Percentiles rank a stretch among this genome's conserved stretches.
These are phyloP conservation scores for Scylla paramamosain DNA, from an alignment of 1,140 invertebrate genomes.

Conservation along the genomic window DNA sequence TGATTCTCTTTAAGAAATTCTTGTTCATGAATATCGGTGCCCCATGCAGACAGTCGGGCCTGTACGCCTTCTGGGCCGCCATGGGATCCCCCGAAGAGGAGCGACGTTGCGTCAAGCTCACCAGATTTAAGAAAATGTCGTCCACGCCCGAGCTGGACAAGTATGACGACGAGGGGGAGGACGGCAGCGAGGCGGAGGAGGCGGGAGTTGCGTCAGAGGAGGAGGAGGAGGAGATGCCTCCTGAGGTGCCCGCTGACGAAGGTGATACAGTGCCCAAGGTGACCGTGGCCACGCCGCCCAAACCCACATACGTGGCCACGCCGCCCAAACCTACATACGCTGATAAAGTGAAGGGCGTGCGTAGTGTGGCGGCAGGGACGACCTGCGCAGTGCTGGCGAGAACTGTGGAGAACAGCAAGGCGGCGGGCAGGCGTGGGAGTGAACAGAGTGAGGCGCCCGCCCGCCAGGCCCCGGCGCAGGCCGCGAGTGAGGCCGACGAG, in stretches of 20 bases:
- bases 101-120: slow-evolving; percentile 57
- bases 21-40: slow-evolving; percentile 73
- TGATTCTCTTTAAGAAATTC: slow-evolving; percentile 66
- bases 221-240: slow-evolving; percentile 19
- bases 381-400: not conserved
- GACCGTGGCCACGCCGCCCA: not conserved
- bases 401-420: not conserved
- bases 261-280: not conserved
- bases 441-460: not conserved
- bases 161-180: slow-evolving; percentile 52
- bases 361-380: not conserved
- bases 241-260: slow-evolving; percentile 33
- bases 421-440: not conserved
- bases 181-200: slow-evolving; percentile 6
- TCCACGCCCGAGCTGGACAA: slow-evolving; percentile 67
- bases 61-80: slow-evolving; percentile 57
- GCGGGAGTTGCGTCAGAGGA: slow-evolving; percentile 6
- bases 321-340: slow-evolving; percentile 8
- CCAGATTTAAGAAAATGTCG: slow-evolving; percentile 70
- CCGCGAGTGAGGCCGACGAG: not conserved
- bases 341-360: slow-evolving; percentile 22
- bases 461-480: not conserved
- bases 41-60: slow-evolving; percentile 73
- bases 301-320: not conserved
- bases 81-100: slow-evolving; percentile 69